A percentile compares a stretch with the other conserved stretches of the same genome.
Evolutionary conservation across 2,888 invertebrate species (phyloP).

Genomic region (Chaetoderma sp.): DNA sequence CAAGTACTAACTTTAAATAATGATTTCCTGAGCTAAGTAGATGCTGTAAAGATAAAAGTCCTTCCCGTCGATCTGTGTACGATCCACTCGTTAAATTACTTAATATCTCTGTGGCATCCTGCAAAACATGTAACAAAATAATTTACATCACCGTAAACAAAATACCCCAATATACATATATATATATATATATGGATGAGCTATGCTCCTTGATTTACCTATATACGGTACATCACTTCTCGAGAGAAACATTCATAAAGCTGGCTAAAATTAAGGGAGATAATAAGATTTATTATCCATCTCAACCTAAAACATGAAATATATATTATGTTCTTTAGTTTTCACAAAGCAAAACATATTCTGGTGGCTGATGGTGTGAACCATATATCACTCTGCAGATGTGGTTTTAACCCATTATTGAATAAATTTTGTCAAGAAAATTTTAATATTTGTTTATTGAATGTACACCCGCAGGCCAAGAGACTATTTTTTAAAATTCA

Average conservation of each 20-base stretch:
- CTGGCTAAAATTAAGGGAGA: background rate
- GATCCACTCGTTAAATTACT: constrained; percentile 88
- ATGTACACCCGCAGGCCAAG: too few species aligned
- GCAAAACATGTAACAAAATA: constrained; percentile 55
- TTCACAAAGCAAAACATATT: too few species aligned
- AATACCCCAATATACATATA: constrained; percentile 6
- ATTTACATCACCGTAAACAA: constrained; percentile 2
- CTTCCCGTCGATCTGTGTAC: constrained; percentile 96
- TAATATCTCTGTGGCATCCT: constrained; percentile 89
- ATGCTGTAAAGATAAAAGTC: constrained; percentile 83
- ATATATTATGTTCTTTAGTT: too few species aligned
- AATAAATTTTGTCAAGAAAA: too few species aligned
- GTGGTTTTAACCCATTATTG: too few species aligned
- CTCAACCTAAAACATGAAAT: background rate
- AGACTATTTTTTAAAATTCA: too few species aligned
- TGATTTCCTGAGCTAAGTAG: constrained; percentile 75
- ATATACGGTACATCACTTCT: too few species aligned
- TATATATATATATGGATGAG: constrained; percentile 67
- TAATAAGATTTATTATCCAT: background rate
- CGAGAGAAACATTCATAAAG: too few species aligned
- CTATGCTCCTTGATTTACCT: too few species aligned
- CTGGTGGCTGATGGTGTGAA: too few species aligned
- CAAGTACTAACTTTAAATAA: constrained; percentile 59
- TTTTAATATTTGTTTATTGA: too few species aligned
- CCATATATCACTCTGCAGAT: too few species aligned